Base-by-base conservation (phyloP, 2,113 vertebrate genomes). In the Tachysurus vachellii region DNA sequence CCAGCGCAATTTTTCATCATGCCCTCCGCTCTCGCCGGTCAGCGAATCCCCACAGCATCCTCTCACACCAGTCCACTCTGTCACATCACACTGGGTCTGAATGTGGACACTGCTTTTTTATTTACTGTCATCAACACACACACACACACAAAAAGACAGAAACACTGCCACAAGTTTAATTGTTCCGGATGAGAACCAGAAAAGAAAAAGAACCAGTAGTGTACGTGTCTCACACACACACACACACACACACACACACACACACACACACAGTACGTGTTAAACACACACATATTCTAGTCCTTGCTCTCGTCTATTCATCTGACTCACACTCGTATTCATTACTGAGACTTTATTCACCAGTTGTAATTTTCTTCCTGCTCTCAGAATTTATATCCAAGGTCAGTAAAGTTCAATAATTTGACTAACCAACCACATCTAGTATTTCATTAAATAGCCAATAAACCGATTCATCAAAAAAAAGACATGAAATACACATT, bases 371-470 rank as follows among this genome's bases (percentile, higher is more conserved):
- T 95, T 93, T 94, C 95, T 95, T 95, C 90, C 92, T 95, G 94
- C 96, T 92, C 92, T 90, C 92, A 88, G 93, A 94, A 94, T 95
- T 96, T 95, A 5, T 94, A 96, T 96, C 95, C 95, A 96, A 96
- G 96, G 97, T 93, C 97, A 96, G 97, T 96, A 95, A 79, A 97
- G 96, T 98, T 97, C 96, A 97, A 96, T 97, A 97, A 97, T 96
- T 96, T 95, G 95, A 94, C 95, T 97, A 98, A 97, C 96, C 96
- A 97, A 96, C 96, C 96, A 93, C 94, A 96, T 95, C 94, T 96
- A 94, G 91, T 95, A 93, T 95, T 97, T 97, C 95, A 96, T 97
- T 97, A 97, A 85, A 93, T 93, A 94, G 93, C 95, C 96, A 96
- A 97, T 97, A 97, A 97, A 98, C 95, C 96, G 95, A 97, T 97